Conservation (phyloP, 2,113 vertebrate genomes). For the Amazona guildingii region DNA sequence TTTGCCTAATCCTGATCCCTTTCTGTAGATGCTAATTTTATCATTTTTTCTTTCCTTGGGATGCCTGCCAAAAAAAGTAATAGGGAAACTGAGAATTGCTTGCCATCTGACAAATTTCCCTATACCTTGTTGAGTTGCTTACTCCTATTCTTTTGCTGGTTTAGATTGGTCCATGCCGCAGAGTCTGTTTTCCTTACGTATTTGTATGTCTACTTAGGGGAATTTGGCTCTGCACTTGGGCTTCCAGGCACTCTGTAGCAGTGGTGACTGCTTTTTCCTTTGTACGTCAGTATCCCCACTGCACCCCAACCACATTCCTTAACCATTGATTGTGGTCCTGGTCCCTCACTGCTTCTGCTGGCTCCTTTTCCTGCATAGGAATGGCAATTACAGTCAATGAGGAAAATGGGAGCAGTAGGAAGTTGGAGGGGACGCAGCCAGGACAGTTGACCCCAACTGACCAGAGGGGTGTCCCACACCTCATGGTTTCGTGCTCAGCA, state of each 20-base stretch:
- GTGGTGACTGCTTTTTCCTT: background rate
- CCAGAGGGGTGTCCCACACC: background rate
- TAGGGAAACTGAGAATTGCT: background rate
- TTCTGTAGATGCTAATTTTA: background rate
- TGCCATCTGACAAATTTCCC: background rate
- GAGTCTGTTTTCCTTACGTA: background rate
- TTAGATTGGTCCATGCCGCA: background rate
- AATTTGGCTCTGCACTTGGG: background rate
- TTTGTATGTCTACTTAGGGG: background rate
- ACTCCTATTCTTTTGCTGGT: background rate
- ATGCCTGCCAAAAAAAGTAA: background rate
- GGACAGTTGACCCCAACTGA: background rate
- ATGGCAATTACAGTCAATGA: background rate
- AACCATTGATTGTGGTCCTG: background rate
- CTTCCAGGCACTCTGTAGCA: background rate
- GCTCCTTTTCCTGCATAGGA: background rate
- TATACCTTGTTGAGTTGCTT: background rate
- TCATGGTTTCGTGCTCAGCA: background rate
- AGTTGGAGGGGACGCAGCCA: background rate
- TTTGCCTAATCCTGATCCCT: background rate
- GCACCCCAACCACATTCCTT: rapidly evolving
- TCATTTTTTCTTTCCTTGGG: background rate
- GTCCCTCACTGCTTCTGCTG: background rate
- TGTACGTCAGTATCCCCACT: background rate
- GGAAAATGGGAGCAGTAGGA: background rate